Evolutionary conservation across 1,140 invertebrate species (phyloP).

Genomic region (Brachionus rubens): DNA sequence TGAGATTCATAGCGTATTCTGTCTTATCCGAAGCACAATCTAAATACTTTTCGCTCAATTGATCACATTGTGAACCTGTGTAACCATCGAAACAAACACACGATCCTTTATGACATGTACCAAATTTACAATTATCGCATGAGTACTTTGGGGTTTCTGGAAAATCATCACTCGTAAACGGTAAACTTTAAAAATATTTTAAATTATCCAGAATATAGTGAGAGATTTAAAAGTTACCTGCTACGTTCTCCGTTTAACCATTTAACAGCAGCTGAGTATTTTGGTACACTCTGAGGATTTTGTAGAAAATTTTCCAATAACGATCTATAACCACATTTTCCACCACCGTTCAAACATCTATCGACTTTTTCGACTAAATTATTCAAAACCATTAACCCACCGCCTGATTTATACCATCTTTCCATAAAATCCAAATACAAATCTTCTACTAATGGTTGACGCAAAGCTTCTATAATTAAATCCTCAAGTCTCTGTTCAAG

Average conservation of each 20-base stretch:
- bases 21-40: not conserved
- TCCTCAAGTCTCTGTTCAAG: constrained; percentile 13
- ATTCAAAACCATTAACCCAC: constrained; percentile 7
- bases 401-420: constrained; percentile 18
- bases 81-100: constrained; percentile 1
- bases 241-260: constrained; percentile 36
- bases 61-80: not conserved
- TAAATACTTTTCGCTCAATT: not conserved
- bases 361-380: not conserved
- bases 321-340: constrained; percentile 51
- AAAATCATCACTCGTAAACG: constrained; percentile 16
- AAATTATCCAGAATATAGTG: too few relatives aligned
- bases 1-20: constrained; percentile 49
- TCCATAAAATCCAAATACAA: not conserved
- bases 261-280: constrained; percentile 50
- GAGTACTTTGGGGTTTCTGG: not conserved
- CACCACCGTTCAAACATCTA: constrained; percentile 11
- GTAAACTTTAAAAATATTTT: too few relatives aligned
- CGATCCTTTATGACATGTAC: not conserved
- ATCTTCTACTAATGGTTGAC: constrained; percentile 20
- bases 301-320: constrained; percentile 51
- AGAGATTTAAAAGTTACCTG: too few relatives aligned
- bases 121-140: not conserved
- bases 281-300: constrained; percentile 49
- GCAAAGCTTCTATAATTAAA: constrained; percentile 16